Evolutionary conservation across 1,140 invertebrate species (phyloP).

Genomic region (Brachionus plicatilis): DNA sequence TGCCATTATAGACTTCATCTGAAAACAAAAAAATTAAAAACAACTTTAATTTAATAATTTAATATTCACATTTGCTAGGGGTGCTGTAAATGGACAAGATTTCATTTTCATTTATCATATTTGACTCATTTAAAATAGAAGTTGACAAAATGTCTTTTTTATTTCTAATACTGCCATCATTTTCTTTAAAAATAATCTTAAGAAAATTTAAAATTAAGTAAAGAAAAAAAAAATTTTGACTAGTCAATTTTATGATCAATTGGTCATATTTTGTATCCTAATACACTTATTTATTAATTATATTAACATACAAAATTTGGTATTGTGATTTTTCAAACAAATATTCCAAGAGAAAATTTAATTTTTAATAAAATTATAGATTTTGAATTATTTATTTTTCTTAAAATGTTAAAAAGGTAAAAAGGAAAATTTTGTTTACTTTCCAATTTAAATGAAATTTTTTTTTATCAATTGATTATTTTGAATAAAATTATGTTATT

Average conservation of each 20-base stretch:
- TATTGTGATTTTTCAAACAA: too few relatives aligned
- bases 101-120: slow-evolving; percentile 16
- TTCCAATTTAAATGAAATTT: too few relatives aligned
- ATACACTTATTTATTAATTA: too few relatives aligned
- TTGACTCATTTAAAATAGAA: slow-evolving; percentile 31
- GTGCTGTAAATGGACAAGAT: slow-evolving; percentile 24
- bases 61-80: slow-evolving; percentile 23
- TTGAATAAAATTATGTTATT: too few relatives aligned
- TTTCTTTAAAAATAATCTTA: slow-evolving; percentile 37
- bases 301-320: too few relatives aligned
- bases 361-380: too few relatives aligned
- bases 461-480: too few relatives aligned
- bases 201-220: neutral
- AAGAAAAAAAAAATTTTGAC: neutral
- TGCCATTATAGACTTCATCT: slow-evolving; percentile 50
- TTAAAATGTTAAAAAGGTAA: neutral
- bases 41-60: neutral
- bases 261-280: too few relatives aligned
- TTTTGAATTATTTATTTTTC: neutral
- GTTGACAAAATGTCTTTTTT: slow-evolving; percentile 1
- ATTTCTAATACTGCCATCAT: neutral
- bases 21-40: neutral
- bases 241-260: too few relatives aligned
- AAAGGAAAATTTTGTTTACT: neutral
- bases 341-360: too few relatives aligned